A percentile compares a stretch with the other conserved stretches of the same genome.
Evolutionary conservation across 2,888 invertebrate genomes (phyloP).

Genomic region (Sepioteuthis lessoniana): DNA sequence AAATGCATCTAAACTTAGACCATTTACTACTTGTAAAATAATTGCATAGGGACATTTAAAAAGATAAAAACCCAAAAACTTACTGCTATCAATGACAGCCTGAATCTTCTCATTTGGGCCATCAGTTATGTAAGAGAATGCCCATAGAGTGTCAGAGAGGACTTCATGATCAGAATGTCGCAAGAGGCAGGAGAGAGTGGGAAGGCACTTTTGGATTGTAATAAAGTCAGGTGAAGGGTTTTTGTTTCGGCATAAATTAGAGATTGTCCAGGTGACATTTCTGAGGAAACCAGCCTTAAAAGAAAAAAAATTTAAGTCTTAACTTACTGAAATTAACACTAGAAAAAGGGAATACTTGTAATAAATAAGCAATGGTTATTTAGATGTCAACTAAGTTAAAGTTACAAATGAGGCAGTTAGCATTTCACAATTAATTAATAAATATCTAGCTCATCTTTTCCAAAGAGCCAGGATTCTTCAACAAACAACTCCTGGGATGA

Average conservation of each 20-base stretch:
- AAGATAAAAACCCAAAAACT: slow-evolving; percentile 38
- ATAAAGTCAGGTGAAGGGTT: slow-evolving; percentile 90
- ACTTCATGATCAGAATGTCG: slow-evolving; percentile 84
- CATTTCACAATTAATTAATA: no score
- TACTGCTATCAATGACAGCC: slow-evolving; percentile 72
- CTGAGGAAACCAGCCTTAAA: slow-evolving; percentile 79
- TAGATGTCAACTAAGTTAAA: no score
- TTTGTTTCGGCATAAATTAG: slow-evolving; percentile 95
- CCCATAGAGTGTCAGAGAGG: slow-evolving; percentile 93
- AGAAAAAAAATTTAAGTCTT: slow-evolving; percentile 35
- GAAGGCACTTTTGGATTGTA: slow-evolving; percentile 83
- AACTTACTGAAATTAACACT: no score
- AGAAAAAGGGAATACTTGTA: no score
- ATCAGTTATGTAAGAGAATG: slow-evolving; percentile 93
- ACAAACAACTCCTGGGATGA: no score
- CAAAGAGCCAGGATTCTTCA: no score
- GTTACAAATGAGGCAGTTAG: no score
- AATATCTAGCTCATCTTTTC: no score
- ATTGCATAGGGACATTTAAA: no score
- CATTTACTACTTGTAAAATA: no score
- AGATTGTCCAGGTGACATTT: slow-evolving; percentile 94
- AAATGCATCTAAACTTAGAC: no score
- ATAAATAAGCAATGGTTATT: no score
- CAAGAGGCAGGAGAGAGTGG: slow-evolving; percentile 85
- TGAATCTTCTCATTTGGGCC: slow-evolving; percentile 93